Percentiles rank a stretch among this genome's conserved stretches.
phyloP scores from a whole-genome alignment of 2,888 invertebrate species.

The Platypus cylindrus region DNA sequence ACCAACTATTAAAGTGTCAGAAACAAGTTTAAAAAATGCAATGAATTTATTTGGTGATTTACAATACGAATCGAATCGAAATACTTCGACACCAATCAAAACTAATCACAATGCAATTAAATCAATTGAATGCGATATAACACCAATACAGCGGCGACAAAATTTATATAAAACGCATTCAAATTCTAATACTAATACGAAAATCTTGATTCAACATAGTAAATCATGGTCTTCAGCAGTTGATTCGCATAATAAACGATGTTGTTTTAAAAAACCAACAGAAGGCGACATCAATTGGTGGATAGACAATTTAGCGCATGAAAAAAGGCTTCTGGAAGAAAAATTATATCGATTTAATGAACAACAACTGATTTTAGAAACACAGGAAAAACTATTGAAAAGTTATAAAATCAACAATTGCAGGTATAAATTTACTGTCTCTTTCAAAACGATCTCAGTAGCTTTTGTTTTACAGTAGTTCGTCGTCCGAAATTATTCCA shows the following conservation, averaged over 20 bases:
- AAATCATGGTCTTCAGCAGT: too few relatives aligned
- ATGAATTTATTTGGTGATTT: constrained; percentile 22
- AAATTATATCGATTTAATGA: constrained; percentile 18
- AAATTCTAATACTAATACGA: neutral
- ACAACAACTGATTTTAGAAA: constrained; percentile 14
- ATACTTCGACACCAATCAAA: constrained; percentile 10
- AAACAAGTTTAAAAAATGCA: constrained; percentile 24
- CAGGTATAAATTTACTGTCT: neutral
- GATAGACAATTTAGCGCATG: constrained; percentile 19
- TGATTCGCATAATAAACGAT: neutral
- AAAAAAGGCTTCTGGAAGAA: constrained; percentile 24
- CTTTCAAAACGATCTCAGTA: neutral
- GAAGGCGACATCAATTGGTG: constrained; percentile 15
- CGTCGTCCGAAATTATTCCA: constrained; percentile 11
- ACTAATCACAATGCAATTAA: neutral
- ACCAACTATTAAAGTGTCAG: constrained; percentile 24
- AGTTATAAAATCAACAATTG: too few relatives aligned
- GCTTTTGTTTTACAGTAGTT: neutral
- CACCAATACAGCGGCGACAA: constrained; percentile 5
- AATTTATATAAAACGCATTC: neutral
- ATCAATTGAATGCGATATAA: constrained; percentile 10
- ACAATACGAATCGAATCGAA: constrained; percentile 2
- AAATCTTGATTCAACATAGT: neutral
- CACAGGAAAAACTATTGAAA: constrained; percentile 10
- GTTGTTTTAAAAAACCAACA: constrained; percentile 12